A percentile compares a stretch with the other conserved stretches of the same genome.
phyloP scores from a whole-genome alignment of 2,113 vertebrate genomes.

The Protomyctophum bolini region DNA sequence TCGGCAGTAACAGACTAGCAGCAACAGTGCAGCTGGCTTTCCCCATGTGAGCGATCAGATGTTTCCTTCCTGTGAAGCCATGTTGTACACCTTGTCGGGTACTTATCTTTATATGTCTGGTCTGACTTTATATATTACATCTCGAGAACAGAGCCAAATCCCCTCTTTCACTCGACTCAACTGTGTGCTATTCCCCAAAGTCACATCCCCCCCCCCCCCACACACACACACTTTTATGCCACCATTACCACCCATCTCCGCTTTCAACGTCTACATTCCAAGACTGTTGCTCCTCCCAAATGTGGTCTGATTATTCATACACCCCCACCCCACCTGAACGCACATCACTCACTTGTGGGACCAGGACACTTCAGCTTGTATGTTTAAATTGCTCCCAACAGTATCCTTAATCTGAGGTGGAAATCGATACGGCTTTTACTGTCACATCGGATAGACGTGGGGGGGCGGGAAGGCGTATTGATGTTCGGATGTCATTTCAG shows the following conservation, averaged over 20 bases:
- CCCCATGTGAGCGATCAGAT: no score
- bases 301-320: slow-evolving; percentile 50
- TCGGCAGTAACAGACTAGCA: no score
- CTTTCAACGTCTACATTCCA: slow-evolving; percentile 27
- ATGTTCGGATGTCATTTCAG: slow-evolving; percentile 77
- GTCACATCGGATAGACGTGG: slow-evolving; percentile 60
- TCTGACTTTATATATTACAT: no score
- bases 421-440: slow-evolving; percentile 83
- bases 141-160: no score
- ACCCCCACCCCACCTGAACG: slow-evolving; percentile 26
- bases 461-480: slow-evolving; percentile 70
- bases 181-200: no score
- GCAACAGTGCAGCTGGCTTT: no score
- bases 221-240: no score
- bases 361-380: slow-evolving; percentile 70
- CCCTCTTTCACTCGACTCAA: no score
- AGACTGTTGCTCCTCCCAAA: slow-evolving; percentile 19
- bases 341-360: slow-evolving; percentile 65
- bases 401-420: slow-evolving; percentile 75
- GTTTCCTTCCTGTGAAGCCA: no score
- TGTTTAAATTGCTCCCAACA: slow-evolving; percentile 81
- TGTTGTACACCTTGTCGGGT: no score
- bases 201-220: no score
- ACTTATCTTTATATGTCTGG: no score
- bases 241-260: not conserved